Conservation (phyloP, 2,113 vertebrate genomes). For the Phasianus colchicus region DNA sequence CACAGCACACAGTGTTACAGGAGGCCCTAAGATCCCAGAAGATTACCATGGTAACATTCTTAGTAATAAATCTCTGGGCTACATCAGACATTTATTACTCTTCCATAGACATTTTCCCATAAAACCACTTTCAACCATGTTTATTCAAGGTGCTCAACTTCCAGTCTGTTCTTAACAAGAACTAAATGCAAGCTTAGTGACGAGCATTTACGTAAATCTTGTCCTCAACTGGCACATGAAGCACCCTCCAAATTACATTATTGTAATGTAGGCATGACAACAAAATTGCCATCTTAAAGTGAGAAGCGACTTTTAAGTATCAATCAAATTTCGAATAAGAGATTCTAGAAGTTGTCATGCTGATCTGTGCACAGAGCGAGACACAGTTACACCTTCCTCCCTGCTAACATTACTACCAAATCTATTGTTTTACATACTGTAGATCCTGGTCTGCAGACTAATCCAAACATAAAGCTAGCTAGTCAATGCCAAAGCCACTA, state of each 20-base stretch:
- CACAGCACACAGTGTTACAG: not conserved
- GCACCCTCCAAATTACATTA: not conserved
- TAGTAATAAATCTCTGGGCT: not conserved
- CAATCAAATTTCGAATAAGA: not conserved
- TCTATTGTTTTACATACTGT: not conserved
- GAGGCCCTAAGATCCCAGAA: not conserved
- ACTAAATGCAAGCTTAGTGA: not conserved
- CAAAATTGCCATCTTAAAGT: not conserved
- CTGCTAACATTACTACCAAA: not conserved
- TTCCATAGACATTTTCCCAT: not conserved
- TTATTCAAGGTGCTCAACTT: not conserved
- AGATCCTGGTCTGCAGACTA: not conserved
- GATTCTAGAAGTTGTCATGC: not conserved
- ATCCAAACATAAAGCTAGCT: not conserved
- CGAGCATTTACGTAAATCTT: not conserved
- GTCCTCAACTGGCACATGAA: not conserved
- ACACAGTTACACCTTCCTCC: not conserved
- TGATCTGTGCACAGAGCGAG: not conserved
- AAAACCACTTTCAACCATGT: not conserved
- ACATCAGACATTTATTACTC: not conserved
- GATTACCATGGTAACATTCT: not conserved
- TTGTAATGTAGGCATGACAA: not conserved
- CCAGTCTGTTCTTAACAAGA: not conserved
- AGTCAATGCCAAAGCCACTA: conserved; percentile 12
- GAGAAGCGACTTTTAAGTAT: not conserved